phyloP scores from a whole-genome alignment of 2,888 invertebrate genomes.

The Rhynchonema sp. region DNA sequence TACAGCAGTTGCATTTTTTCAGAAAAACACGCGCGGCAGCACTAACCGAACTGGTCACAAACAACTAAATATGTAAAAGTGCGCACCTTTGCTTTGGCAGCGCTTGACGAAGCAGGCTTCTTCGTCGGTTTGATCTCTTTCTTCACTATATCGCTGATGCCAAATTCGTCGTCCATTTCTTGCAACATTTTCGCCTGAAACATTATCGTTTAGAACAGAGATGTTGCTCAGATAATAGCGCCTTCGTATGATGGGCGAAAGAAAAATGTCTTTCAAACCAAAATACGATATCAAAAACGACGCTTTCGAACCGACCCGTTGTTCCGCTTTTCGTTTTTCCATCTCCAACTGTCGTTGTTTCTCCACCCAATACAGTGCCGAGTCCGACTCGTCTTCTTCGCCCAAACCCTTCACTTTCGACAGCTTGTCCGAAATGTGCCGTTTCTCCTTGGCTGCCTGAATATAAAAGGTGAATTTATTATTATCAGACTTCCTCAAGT shows the following conservation, averaged over 20 bases:
- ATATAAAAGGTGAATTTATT: not conserved
- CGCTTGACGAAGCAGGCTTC: too few relatives aligned
- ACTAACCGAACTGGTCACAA: too few relatives aligned
- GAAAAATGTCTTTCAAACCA: not conserved
- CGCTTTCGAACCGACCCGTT: conserved; percentile 41
- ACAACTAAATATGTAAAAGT: too few relatives aligned
- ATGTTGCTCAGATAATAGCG: too few relatives aligned
- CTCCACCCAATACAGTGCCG: conserved; percentile 51
- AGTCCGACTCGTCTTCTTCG: conserved; percentile 47
- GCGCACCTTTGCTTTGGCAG: too few relatives aligned
- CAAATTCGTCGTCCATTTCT: conserved; percentile 85
- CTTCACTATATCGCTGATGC: conserved; percentile 53
- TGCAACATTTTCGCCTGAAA: conserved; percentile 67
- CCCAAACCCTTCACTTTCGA: conserved; percentile 36
- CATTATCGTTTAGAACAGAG: too few relatives aligned
- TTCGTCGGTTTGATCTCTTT: conserved; percentile 6
- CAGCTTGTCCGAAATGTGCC: conserved; percentile 44
- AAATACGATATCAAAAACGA: not conserved
- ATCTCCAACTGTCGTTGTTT: conserved; percentile 53
- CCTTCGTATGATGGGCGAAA: too few relatives aligned
- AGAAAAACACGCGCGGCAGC: too few relatives aligned
- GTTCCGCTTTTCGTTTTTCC: conserved; percentile 63
- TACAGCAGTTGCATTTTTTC: too few relatives aligned
- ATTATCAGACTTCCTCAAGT: not conserved
- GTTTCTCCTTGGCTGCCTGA: conserved; percentile 53